phyloP scores from a whole-genome alignment of 2,113 vertebrate species.

The Athene cunicularia region DNA sequence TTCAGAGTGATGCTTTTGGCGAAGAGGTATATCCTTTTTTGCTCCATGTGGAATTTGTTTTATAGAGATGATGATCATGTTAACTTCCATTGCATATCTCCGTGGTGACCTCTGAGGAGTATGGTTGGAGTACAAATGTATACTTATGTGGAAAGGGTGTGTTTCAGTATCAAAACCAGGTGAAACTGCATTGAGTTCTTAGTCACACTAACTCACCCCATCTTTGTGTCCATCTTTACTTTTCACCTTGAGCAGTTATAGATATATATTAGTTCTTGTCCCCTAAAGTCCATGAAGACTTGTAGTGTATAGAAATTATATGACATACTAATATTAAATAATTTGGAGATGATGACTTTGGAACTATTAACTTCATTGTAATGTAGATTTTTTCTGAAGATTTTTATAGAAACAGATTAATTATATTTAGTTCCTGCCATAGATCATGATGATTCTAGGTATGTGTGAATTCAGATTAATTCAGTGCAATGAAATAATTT shows the following conservation, averaged over 20 bases:
- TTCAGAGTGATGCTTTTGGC: background rate
- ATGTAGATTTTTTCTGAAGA: background rate
- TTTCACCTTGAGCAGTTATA: background rate
- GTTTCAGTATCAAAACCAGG: background rate
- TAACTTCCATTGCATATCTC: constrained; percentile 31
- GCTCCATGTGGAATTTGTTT: constrained; percentile 28
- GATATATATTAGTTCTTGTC: background rate
- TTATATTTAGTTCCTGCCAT: background rate
- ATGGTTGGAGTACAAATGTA: background rate
- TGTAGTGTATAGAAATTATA: background rate
- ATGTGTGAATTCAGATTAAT: background rate
- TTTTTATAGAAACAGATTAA: background rate
- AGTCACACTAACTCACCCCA: background rate
- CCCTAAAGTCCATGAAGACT: background rate
- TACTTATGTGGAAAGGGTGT: background rate
- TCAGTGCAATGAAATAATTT: background rate
- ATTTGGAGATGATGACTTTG: background rate
- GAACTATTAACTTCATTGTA: background rate
- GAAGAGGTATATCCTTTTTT: background rate
- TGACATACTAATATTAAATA: background rate
- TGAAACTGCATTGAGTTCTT: constrained; percentile 3
- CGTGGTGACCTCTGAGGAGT: constrained; percentile 33
- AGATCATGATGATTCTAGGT: background rate
- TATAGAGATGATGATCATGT: background rate
- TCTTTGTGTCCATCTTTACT: background rate